Evolutionary conservation across 2,888 invertebrate species (phyloP), one percentile per base, ranked within the genome.

Genomic region (Eupithecia abbreviata): DNA sequence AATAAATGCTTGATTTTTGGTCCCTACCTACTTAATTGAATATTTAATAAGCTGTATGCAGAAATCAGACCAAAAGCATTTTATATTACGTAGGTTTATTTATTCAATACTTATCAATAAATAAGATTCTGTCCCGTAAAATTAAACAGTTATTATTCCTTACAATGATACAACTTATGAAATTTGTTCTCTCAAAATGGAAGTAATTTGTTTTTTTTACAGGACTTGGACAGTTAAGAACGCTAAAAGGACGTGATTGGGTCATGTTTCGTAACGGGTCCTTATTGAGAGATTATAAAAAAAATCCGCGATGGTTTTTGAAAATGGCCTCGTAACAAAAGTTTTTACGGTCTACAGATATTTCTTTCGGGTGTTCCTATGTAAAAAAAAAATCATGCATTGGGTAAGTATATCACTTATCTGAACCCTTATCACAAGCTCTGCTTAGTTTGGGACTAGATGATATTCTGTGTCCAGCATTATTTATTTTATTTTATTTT

Each of bases 211-310:
- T 87, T 87, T 67, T 89, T 88, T 89, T 82, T 84, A 85, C 86
- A 85, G 83, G 85, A 82, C 83, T 83, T 84, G 81, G 85, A 86
- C 87, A 85, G 86, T 88, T 90, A 89, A 66, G 89, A 82, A 81
- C 79, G 76, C 86, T 90, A 91, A 91, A 91, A 90, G 85, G 88
- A 87, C 85, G 85, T 84, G 87, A 89, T 91, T 90, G 86, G 86
- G 79, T 82, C 83, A 80, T 83, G 83, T 85, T 88, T 87, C 86
- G 87, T 84, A 86, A 85, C 84, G 4, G 84, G 82, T 79, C 89
- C 89, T 88, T 90, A 89, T 89, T 89, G 89, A 90, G 87, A 82
- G 86, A 89, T 86, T 85, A 84, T 83, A 82, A 18, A 83, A 82
- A 51, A 86, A 87, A 86, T 86, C 84, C 80, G 75, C 84, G 80